Evolutionary conservation across 2,888 invertebrate genomes (phyloP).

Genomic region (Drosophila dives): DNA sequence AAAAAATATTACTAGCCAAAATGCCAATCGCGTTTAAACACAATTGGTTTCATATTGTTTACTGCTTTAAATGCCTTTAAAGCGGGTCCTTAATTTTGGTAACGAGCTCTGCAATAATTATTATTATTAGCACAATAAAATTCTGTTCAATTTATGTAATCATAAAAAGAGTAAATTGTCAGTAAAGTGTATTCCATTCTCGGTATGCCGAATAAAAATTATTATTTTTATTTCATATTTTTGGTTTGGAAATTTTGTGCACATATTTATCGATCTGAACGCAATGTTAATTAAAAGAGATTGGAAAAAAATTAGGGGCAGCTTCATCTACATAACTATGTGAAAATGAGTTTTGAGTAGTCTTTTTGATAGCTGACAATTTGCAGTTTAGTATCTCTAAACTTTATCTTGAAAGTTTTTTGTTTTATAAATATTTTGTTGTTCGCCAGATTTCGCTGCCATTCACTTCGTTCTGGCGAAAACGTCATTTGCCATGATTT

Average conservation of each 20-base stretch:
- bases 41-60: slow-evolving; percentile 41
- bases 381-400: slow-evolving; percentile 29
- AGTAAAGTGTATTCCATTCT: slow-evolving; percentile 5
- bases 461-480: slow-evolving; percentile 21
- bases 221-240: slow-evolving; percentile 2
- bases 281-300: slow-evolving; percentile 62
- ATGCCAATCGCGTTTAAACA: slow-evolving; percentile 40
- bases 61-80: slow-evolving; percentile 5
- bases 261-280: slow-evolving; percentile 58
- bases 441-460: slow-evolving; percentile 16
- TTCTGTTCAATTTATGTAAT: neutral
- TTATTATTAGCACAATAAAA: neutral
- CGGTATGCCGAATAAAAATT: neutral
- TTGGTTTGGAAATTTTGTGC: slow-evolving; percentile 34
- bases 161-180: neutral
- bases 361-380: slow-evolving; percentile 16
- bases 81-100: neutral
- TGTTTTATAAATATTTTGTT: slow-evolving; percentile 12
- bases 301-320: slow-evolving; percentile 7
- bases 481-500: slow-evolving; percentile 77
- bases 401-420: slow-evolving; percentile 8
- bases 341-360: slow-evolving; percentile 28
- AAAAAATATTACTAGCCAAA: slow-evolving; percentile 31
- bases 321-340: slow-evolving; percentile 37
- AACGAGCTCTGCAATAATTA: neutral